Conservation (phyloP, 2,113 vertebrate species). For the Takifugu flavidus region DNA sequence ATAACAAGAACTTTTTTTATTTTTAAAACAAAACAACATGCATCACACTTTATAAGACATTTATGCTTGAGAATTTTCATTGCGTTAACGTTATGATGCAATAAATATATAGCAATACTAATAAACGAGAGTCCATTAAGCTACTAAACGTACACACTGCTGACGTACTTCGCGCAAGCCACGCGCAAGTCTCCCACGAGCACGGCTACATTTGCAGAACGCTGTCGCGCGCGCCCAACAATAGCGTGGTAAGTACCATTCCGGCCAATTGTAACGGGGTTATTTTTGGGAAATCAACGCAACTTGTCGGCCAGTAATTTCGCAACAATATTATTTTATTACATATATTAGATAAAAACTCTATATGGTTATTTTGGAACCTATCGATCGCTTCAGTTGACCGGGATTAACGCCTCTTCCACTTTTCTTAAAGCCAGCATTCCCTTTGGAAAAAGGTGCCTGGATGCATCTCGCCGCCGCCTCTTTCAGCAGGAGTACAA, state of each 20-base stretch:
- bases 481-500: conserved; percentile 65
- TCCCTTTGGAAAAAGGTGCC: conserved; percentile 55
- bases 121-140: too few species aligned
- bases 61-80: too few species aligned
- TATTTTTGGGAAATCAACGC: conserved; percentile 7
- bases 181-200: conserved; percentile 47
- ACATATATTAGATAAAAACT: background rate
- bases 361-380: background rate
- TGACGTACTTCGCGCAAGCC: conserved; percentile 2
- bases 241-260: conserved; percentile 77
- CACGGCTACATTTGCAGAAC: conserved; percentile 27
- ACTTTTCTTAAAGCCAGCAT: background rate
- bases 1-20: background rate
- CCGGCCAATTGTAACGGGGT: conserved; percentile 52
- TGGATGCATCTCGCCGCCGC: conserved; percentile 54
- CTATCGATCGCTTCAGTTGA: background rate
- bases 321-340: background rate
- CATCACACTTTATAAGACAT: too few species aligned
- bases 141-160: background rate
- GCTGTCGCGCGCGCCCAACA: conserved; percentile 67
- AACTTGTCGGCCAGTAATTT: background rate
- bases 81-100: background rate
- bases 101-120: too few species aligned
- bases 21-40: too few species aligned
- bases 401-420: conserved; percentile 1